Conservation (phyloP, 1,140 invertebrate genomes). For the Tetraneura akinire region DNA sequence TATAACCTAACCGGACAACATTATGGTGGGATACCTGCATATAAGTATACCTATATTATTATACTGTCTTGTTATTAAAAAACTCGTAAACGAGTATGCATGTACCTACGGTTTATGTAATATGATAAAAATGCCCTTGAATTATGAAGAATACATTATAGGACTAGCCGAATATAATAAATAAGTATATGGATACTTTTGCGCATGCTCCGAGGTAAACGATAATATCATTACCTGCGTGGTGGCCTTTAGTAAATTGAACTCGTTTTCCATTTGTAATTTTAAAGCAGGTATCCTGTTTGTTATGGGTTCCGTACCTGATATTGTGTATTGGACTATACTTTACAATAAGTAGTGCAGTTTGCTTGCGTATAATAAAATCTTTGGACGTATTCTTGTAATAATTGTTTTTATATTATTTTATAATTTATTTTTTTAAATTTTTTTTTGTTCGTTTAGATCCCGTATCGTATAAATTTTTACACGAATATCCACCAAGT, state of each 20-base stretch:
- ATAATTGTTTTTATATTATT: background rate
- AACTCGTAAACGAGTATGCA: too few relatives aligned
- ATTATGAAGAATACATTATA: slow-evolving; percentile 21
- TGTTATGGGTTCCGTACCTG: background rate
- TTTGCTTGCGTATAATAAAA: background rate
- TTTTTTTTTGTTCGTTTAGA: too few relatives aligned
- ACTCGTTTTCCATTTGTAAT: slow-evolving; percentile 6
- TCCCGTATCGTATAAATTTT: slow-evolving; percentile 28
- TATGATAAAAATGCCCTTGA: slow-evolving; percentile 33
- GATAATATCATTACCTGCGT: background rate
- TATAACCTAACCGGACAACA: too few relatives aligned
- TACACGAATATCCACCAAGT: slow-evolving; percentile 12
- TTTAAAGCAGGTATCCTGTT: slow-evolving; percentile 13
- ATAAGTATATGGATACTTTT: background rate
- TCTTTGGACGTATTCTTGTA: background rate
- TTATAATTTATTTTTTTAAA: background rate
- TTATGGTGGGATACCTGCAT: too few relatives aligned
- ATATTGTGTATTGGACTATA: background rate
- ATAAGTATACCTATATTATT: too few relatives aligned
- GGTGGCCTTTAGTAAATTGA: background rate
- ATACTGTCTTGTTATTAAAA: too few relatives aligned
- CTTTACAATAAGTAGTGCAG: background rate
- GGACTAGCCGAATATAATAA: too few relatives aligned
- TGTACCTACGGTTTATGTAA: too few relatives aligned
- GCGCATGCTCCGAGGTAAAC: slow-evolving; percentile 10